Evolutionary conservation across 2,888 invertebrate genomes (phyloP), one percentile per base, ranked within the genome.

Genomic region (Merodon equestris): DNA sequence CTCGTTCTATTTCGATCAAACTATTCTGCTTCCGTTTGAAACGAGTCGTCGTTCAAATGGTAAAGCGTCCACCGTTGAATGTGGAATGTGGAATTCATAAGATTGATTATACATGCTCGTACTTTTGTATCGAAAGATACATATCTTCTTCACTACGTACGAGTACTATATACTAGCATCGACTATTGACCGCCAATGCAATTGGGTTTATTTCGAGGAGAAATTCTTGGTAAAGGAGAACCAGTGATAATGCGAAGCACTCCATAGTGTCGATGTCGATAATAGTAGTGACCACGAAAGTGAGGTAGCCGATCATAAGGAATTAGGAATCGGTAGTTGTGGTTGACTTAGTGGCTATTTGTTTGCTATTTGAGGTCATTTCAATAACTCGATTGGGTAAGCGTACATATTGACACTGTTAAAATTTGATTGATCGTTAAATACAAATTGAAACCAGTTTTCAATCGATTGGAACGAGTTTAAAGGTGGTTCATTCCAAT

Each of bases 21-120:
- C 19, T 9, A 9, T 9, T 18, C 18, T 18, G 15, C 10, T 40
- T 27, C 27, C 17, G 13, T 12, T 17, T n/a, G 10, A 38, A 45
- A 13, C 44, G 10, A 48, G 13, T 19, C 48, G 48, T 27, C 7
- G 27, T 27, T n/a, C 27, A 7, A 27, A 27, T 27, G 3, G 27
- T 27, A 27, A 27, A 27, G 27, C 27, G 27, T 27, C 27, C 27
- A 27, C 27, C 27, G 57, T 56, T 56, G 67, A 61, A 58, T 68
- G 56, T 74, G 61, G 72, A 77, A 77, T 77, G 77, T 70, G 57
- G 67, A 67, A 45, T 53, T 36, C 45, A 51, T 36, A 72, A 77
- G 77, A 77, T 77, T 77, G 72, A 72, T 72, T 72, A 67, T 58
- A n/a, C n/a, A n/a, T n/a, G n/a, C n/a, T n/a, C n/a, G n/a, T n/a